phyloP scores from a whole-genome alignment of 2,797 vertebrate species.

The Galagoides demidoff region DNA sequence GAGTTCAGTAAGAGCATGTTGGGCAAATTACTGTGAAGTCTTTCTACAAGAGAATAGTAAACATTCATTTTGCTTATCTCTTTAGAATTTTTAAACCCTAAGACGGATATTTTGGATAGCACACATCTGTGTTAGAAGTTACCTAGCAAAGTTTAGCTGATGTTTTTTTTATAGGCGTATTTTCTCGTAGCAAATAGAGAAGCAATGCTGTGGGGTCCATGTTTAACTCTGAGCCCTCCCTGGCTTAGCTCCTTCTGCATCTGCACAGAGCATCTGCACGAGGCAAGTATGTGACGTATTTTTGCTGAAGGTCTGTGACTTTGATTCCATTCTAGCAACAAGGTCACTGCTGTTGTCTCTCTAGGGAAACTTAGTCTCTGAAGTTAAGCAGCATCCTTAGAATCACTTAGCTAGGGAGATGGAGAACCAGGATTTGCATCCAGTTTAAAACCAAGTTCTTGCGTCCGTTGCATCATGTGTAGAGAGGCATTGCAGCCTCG shows the following conservation, averaged over 20 bases:
- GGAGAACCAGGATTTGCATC: background rate
- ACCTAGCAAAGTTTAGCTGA: background rate
- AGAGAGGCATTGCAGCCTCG: background rate
- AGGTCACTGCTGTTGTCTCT: background rate
- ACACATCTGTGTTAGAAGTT: background rate
- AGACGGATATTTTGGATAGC: background rate
- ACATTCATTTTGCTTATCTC: background rate
- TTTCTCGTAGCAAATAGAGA: background rate
- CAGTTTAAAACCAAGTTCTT: background rate
- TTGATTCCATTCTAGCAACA: background rate
- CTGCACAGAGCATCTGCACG: background rate
- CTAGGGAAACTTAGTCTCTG: background rate
- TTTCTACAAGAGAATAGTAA: background rate
- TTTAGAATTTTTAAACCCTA: background rate
- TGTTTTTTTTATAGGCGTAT: background rate
- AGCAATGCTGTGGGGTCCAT: background rate
- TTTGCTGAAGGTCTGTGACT: background rate
- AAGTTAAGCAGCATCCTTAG: background rate
- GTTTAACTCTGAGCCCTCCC: background rate
- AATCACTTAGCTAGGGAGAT: too few relatives aligned
- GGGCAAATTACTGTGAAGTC: background rate
- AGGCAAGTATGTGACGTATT: background rate
- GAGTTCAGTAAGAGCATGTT: background rate
- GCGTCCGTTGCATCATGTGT: rapidly evolving
- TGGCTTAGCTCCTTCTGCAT: background rate